Evolutionary conservation across 2,797 vertebrate species (phyloP).

Genomic region (Glyptemys insculpta): DNA sequence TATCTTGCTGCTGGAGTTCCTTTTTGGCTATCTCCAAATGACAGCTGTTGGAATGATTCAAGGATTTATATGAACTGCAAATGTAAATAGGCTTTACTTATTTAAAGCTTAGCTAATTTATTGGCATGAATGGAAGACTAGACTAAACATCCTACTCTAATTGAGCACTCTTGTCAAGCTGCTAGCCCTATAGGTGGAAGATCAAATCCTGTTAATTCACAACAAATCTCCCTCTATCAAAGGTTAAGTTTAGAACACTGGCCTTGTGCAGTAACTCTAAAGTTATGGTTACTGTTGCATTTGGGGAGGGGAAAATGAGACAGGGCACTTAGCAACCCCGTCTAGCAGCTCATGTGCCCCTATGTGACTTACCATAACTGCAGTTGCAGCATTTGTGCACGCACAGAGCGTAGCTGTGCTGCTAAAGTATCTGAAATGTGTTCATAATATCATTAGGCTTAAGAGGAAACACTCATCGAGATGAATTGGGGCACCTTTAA

Average conservation of each 20-base stretch:
- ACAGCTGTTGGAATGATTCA: not conserved
- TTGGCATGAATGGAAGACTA: not conserved
- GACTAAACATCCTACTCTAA: not conserved
- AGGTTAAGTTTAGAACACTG: not conserved
- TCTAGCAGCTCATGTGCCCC: too few species aligned
- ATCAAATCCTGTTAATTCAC: not conserved
- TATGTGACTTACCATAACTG: not conserved
- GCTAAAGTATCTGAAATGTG: not conserved
- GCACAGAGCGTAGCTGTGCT: not conserved
- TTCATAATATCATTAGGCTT: not conserved
- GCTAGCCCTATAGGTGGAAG: too few species aligned
- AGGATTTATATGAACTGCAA: not conserved
- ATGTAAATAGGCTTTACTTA: not conserved
- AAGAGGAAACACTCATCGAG: not conserved
- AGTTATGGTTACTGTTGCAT: not conserved
- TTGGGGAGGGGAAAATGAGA: too few species aligned
- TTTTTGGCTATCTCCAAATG: not conserved
- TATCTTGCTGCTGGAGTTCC: not conserved
- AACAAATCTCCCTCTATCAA: not conserved
- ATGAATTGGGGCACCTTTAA: too few species aligned
- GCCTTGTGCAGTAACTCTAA: not conserved
- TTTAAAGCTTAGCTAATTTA: not conserved
- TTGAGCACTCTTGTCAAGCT: not conserved
- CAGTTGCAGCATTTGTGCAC: not conserved
- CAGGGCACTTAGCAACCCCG: not conserved